These are phyloP conservation scores for Catajapyx aquilonaris DNA, from an alignment of 1,140 invertebrate genomes.

Conservation along the genomic window DNA sequence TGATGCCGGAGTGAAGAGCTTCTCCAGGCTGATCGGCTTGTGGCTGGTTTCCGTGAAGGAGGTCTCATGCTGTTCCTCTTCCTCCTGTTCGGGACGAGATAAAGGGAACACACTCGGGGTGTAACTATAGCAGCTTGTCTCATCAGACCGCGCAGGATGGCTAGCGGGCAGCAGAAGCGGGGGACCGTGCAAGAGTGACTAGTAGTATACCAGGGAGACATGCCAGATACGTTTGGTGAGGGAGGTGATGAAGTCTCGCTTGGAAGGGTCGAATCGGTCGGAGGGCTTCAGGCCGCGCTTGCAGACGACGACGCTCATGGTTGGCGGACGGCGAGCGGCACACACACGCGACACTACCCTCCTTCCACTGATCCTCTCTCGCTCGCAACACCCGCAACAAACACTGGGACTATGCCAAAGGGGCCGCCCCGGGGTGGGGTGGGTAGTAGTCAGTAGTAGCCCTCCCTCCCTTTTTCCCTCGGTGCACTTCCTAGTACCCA, in stretches of 20 bases:
- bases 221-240: slow-evolving; percentile 56
- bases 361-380: no score
- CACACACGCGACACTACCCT: no score
- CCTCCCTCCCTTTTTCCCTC: no score
- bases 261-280: slow-evolving; percentile 53
- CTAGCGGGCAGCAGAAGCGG: background rate
- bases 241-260: slow-evolving; percentile 53
- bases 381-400: no score
- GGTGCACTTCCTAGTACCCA: no score
- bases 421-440: no score
- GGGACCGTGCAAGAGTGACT: background rate
- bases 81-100: background rate
- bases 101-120: background rate
- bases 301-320: slow-evolving; percentile 25
- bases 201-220: slow-evolving; percentile 44
- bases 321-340: no score
- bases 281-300: slow-evolving; percentile 59
- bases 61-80: slow-evolving; percentile 10
- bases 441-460: no score
- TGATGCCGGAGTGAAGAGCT: slow-evolving; percentile 60
- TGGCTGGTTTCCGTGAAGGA: slow-evolving; percentile 3
- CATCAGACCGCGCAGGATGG: background rate
- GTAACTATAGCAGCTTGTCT: background rate
- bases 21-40: slow-evolving; percentile 48
- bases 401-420: no score